Percentiles rank a stretch among this genome's conserved stretches.
Evolutionary conservation across 1,140 invertebrate species (phyloP).

Genomic region (Achroia grisella): DNA sequence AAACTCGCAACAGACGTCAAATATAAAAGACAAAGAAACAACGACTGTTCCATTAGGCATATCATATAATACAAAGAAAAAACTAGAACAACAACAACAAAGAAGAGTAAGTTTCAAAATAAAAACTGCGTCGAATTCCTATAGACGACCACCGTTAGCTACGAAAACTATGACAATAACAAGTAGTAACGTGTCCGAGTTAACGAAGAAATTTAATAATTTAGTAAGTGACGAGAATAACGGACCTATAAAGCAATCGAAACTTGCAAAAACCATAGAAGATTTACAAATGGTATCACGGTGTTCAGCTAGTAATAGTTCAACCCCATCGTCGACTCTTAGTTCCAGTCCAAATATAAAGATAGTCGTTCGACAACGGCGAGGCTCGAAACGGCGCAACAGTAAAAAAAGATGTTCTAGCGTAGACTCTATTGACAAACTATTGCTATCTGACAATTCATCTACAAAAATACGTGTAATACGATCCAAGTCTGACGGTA

Average conservation of each 20-base stretch:
- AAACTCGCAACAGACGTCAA: conserved; percentile 16
- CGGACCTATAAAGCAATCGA: conserved; percentile 50
- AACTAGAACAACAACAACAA: conserved; percentile 45
- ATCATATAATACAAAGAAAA: conserved; percentile 39
- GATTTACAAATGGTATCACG: conserved; percentile 41
- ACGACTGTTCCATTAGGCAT: conserved; percentile 20
- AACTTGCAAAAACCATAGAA: conserved; percentile 59
- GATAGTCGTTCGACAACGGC: conserved; percentile 58
- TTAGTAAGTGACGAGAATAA: conserved; percentile 56
- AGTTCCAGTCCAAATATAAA: conserved; percentile 67
- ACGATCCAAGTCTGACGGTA: conserved; percentile 67
- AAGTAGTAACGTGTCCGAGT: conserved; percentile 70
- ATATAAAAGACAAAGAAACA: conserved; percentile 26
- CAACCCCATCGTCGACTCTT: conserved; percentile 60
- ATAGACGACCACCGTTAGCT: conserved; percentile 50
- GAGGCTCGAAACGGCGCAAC: conserved; percentile 49
- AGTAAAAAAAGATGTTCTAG: conserved; percentile 63
- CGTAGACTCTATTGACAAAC: conserved; percentile 64
- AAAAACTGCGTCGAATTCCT: conserved; percentile 50
- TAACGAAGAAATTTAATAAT: conserved; percentile 75
- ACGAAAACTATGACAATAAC: conserved; percentile 64
- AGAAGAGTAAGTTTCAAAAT: conserved; percentile 73
- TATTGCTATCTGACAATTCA: conserved; percentile 39
- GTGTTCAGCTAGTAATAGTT: conserved; percentile 52
- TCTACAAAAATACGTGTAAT: conserved; percentile 51